Percentiles rank a stretch among this genome's conserved stretches.
phyloP scores from a whole-genome alignment of 2,888 invertebrate genomes.

The Rhyacophila evoluta region DNA sequence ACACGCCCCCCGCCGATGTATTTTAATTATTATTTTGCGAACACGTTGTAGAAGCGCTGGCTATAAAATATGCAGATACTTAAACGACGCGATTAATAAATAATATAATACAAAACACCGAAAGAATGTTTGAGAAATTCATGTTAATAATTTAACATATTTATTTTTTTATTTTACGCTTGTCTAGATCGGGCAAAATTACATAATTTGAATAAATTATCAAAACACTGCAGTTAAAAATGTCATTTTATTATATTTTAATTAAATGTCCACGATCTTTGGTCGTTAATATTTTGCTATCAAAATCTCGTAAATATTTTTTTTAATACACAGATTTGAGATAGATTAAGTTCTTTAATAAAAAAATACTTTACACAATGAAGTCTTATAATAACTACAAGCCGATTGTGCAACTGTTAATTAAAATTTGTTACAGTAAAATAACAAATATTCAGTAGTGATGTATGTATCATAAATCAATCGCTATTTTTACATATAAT shows the following conservation, averaged over 20 bases:
- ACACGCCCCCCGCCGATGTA: not conserved
- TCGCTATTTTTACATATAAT: too few species aligned
- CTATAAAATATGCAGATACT: not conserved
- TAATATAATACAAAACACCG: not conserved
- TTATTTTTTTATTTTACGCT: not conserved
- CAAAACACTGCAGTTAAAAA: not conserved
- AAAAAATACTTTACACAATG: not conserved
- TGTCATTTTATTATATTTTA: not conserved
- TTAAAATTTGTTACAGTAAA: not conserved
- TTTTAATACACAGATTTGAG: not conserved
- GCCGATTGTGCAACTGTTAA: not conserved
- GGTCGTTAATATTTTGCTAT: not conserved
- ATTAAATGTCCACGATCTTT: not conserved
- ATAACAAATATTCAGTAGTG: too few species aligned
- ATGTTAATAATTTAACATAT: not conserved
- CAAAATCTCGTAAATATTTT: too few species aligned
- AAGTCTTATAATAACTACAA: not conserved
- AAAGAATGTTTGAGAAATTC: not conserved
- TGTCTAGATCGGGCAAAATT: not conserved
- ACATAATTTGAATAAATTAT: not conserved
- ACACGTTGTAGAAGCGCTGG: not conserved
- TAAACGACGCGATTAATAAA: not conserved
- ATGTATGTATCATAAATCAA: too few species aligned
- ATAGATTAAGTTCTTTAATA: slow-evolving; percentile 2
- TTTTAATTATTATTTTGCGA: not conserved